Conservation (phyloP, 1,140 invertebrate genomes). For the Diorhabda sublineata region DNA sequence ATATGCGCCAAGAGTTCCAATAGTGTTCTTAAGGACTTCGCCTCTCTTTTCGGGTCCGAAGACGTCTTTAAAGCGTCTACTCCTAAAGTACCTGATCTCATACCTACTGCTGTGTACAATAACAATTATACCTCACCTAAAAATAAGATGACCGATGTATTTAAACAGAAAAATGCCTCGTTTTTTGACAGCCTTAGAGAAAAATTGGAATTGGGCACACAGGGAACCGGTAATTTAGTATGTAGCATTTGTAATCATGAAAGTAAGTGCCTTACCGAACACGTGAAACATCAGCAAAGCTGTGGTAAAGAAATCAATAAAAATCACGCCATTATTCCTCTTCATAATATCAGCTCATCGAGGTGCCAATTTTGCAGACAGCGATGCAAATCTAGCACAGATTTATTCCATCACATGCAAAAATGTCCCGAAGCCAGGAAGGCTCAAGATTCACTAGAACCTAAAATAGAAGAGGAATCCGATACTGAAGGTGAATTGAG, state of each 20-base stretch:
- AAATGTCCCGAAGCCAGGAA: conserved; percentile 58
- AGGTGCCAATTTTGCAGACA: conserved; percentile 80
- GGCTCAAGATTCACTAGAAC: conserved; percentile 24
- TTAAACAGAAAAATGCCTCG: conserved; percentile 67
- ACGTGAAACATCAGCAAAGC: conserved; percentile 67
- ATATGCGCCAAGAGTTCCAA: conserved; percentile 48
- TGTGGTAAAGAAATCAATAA: conserved; percentile 54
- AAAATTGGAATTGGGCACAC: conserved; percentile 56
- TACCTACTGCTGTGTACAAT: conserved; percentile 28
- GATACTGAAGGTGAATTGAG: conserved; percentile 45
- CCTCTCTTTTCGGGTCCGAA: conserved; percentile 49
- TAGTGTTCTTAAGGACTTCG: conserved; percentile 51
- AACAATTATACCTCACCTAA: conserved; percentile 37
- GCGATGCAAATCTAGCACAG: conserved; percentile 74
- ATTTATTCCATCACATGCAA: conserved; percentile 69
- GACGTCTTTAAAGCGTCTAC: conserved; percentile 41
- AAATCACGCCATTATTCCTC: conserved; percentile 42
- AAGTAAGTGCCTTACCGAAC: conserved; percentile 80
- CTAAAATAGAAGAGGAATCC: conserved; percentile 26
- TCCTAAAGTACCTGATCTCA: conserved; percentile 31
- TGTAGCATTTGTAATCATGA: conserved; percentile 73
- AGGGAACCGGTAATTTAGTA: conserved; percentile 54
- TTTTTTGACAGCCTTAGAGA: conserved; percentile 81
- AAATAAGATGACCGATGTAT: conserved; percentile 45
- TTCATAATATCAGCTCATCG: conserved; percentile 61